Percentiles rank a stretch among this genome's conserved stretches.
These are phyloP conservation scores for Drosophila rubida DNA, from an alignment of 2,888 invertebrate species.

Conservation along the genomic window DNA sequence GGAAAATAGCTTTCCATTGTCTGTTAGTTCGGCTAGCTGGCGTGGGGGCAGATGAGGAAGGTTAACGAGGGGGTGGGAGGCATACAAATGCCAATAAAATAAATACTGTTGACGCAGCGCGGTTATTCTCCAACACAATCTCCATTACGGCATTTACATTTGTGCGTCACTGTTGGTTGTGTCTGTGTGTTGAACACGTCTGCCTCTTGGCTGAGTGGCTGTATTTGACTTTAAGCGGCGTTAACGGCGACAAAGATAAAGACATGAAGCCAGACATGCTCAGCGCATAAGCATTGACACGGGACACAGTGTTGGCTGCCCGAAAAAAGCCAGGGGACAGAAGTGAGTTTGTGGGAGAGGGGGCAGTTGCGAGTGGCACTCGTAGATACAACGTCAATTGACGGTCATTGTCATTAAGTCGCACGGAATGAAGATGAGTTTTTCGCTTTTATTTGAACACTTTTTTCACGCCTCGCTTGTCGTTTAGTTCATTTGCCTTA, in stretches of 20 bases:
- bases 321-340: neutral
- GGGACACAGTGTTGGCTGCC: neutral
- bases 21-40: constrained; percentile 34
- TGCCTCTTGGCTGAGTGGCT: constrained; percentile 64
- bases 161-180: constrained; percentile 32
- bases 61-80: constrained; percentile 20
- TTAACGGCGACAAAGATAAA: constrained; percentile 72
- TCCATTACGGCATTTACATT: constrained; percentile 77
- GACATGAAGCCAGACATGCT: constrained; percentile 71
- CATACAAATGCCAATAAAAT: constrained; percentile 77
- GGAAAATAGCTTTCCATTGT: constrained; percentile 77
- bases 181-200: constrained; percentile 61
- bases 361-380: constrained; percentile 40
- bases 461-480: constrained; percentile 51
- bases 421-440: constrained; percentile 72
- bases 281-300: constrained; percentile 24
- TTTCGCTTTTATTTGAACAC: constrained; percentile 55
- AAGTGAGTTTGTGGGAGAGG: too few relatives aligned
- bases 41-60: neutral
- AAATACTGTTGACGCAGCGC: constrained; percentile 80
- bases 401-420: constrained; percentile 77
- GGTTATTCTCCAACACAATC: constrained; percentile 78
- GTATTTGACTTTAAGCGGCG: constrained; percentile 77
- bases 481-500: constrained; percentile 57
- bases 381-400: constrained; percentile 63